phyloP scores from a whole-genome alignment of 2,113 vertebrate genomes.

The Leucoraja erinaceus region DNA sequence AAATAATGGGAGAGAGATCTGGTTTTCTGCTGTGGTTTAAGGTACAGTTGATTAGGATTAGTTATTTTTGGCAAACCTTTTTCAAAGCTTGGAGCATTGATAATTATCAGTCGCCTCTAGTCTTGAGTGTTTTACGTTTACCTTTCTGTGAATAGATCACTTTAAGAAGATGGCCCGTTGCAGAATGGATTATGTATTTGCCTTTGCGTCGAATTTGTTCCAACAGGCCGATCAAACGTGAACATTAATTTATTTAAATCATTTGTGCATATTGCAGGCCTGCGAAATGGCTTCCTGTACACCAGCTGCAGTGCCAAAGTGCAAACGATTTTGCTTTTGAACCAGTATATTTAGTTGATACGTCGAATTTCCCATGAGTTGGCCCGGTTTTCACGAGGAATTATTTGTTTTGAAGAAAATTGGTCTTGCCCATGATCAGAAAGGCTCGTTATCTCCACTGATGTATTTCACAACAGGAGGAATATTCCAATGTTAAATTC shows the following conservation, averaged over 20 bases:
- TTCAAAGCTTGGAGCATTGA: background rate
- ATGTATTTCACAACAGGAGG: background rate
- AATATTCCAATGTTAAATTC: background rate
- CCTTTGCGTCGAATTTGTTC: too few species aligned
- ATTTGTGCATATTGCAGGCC: background rate
- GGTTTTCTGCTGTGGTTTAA: background rate
- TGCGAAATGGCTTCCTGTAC: background rate
- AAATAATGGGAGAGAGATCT: background rate
- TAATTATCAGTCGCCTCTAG: background rate
- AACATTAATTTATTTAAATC: too few species aligned
- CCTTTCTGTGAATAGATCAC: too few species aligned
- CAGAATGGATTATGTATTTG: too few species aligned
- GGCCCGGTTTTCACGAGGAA: too few species aligned
- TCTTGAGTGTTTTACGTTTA: too few species aligned
- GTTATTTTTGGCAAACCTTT: background rate
- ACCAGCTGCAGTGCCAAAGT: background rate
- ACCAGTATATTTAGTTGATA: background rate
- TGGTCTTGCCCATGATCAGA: background rate
- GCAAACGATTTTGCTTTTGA: background rate
- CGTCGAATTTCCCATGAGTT: background rate
- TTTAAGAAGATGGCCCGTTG: too few species aligned
- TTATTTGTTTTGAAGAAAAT: background rate
- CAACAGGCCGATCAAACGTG: too few species aligned
- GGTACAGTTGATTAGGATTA: background rate
- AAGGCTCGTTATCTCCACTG: background rate